These are phyloP conservation scores for Danaus melanippus DNA, from an alignment of 1,140 invertebrate genomes.

Conservation along the genomic window DNA sequence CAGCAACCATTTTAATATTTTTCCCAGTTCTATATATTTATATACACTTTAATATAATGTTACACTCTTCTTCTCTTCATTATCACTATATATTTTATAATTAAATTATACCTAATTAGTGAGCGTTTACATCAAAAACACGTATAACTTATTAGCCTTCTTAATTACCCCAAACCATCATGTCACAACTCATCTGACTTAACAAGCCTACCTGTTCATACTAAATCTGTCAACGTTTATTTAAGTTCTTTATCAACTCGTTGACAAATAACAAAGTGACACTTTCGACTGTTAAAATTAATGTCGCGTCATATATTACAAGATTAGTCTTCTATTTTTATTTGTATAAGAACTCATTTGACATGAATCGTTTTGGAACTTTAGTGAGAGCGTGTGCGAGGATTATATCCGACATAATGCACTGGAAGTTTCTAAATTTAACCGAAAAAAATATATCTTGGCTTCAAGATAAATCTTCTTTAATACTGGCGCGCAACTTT, in stretches of 20 bases:
- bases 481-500: slow-evolving; percentile 29
- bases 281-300: slow-evolving; percentile 45
- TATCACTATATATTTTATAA: slow-evolving; percentile 28
- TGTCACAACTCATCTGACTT: slow-evolving; percentile 43
- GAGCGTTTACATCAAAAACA: slow-evolving; percentile 19
- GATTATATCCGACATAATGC: slow-evolving; percentile 42
- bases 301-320: slow-evolving; percentile 48
- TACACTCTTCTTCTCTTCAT: slow-evolving; percentile 58
- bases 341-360: slow-evolving; percentile 37
- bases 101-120: slow-evolving; percentile 20
- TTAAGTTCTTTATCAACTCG: slow-evolving; percentile 52
- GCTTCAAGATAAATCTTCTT: slow-evolving; percentile 24
- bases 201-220: slow-evolving; percentile 33
- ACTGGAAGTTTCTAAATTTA: slow-evolving; percentile 35
- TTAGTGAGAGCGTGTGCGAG: slow-evolving; percentile 26
- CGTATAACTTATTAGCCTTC: slow-evolving; percentile 10
- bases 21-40: slow-evolving; percentile 25
- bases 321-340: slow-evolving; percentile 51
- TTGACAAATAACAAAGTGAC: slow-evolving; percentile 57
- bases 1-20: slow-evolving; percentile 48
- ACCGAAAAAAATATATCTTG: slow-evolving; percentile 32
- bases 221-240: slow-evolving; percentile 58
- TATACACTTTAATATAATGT: slow-evolving; percentile 33
- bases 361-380: slow-evolving; percentile 38
- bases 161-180: slow-evolving; percentile 27